Conservation (phyloP, 2,888 invertebrate genomes). For the Eupithecia centaureata region DNA sequence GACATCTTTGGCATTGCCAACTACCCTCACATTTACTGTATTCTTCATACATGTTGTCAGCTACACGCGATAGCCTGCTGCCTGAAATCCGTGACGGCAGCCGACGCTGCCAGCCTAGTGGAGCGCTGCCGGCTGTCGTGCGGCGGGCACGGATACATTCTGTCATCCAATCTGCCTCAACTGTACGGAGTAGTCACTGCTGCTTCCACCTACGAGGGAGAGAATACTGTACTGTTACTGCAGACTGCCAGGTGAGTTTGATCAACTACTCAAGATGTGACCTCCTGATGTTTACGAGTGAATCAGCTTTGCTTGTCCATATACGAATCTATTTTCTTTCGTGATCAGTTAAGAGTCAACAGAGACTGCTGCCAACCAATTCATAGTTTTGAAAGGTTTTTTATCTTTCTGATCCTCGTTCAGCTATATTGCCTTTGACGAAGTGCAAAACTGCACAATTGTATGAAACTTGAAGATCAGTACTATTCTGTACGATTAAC, state of each 20-base stretch:
- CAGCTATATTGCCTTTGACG: too few species aligned
- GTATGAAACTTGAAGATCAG: not conserved
- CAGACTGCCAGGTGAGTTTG: slow-evolving; percentile 90
- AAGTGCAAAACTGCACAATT: not conserved
- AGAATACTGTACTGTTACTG: slow-evolving; percentile 95
- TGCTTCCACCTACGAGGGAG: slow-evolving; percentile 97
- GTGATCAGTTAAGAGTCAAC: not conserved
- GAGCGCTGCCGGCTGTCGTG: slow-evolving; percentile 94
- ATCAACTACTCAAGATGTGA: not conserved
- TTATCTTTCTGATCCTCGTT: not conserved
- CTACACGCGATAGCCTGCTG: slow-evolving; percentile 95
- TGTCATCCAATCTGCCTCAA: slow-evolving; percentile 92
- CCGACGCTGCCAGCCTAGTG: slow-evolving; percentile 87
- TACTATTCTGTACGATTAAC: not conserved
- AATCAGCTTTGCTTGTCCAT: not conserved
- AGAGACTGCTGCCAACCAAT: not conserved
- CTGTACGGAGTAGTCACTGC: slow-evolving; percentile 93
- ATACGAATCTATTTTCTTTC: not conserved
- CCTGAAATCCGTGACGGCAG: slow-evolving; percentile 93
- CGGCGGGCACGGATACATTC: slow-evolving; percentile 97
- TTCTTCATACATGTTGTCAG: slow-evolving; percentile 66
- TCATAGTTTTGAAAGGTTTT: not conserved
- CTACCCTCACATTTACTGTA: not conserved
- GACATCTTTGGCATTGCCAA: too few species aligned
- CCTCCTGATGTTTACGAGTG: not conserved